Evolutionary conservation across 2,888 invertebrate genomes (phyloP), one percentile per base, ranked within the genome.

Genomic region (Elegia similella): DNA sequence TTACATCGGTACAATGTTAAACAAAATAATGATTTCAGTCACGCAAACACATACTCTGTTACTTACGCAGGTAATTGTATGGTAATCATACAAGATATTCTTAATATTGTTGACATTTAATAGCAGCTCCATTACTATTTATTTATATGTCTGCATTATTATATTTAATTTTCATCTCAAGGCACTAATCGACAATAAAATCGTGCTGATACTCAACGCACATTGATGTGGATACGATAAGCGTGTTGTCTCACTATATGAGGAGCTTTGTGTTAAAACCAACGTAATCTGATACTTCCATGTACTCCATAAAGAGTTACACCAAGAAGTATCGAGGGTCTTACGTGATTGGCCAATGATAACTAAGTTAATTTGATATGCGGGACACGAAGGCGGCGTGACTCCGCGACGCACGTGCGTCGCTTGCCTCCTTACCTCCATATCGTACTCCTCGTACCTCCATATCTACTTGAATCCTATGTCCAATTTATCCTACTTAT

Each of bases 401-500:
- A 82, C 84, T 81, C 76, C 77, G 63, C 73, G 64, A 73, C 78
- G 76, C 79, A 79, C 82, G 84, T 84, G 84, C 71, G 72, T 74
- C 50, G 83, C 71, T 65, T 84, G 64, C 73, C 5, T n/a, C n/a
- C n/a, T n/a, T n/a, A n/a, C n/a, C n/a, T n/a, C n/a, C n/a, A n/a
- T n/a, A n/a, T 17, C 10, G 62, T 69, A 73, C 81, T 78, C n/a
- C 66, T 34, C 53, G 55, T 38, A 38, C 55, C 65, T 70, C 70
- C 67, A 72, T 75, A 78, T 78, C 76, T 74, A 73, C 76, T 76
- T 72, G 75, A 76, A 78, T 78, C 71, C 75, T 75, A 75, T 76
- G 73, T 73, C 73, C 78, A 81, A 84, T 83, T 80, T 82, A 82
- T 80, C 75, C 74, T 76, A 74, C 76, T 82, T 82, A 83, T 78